Evolutionary conservation across 2,797 vertebrate genomes (phyloP), one percentile per base, ranked within the genome.

Genomic region (Macropus fuliginosus): DNA sequence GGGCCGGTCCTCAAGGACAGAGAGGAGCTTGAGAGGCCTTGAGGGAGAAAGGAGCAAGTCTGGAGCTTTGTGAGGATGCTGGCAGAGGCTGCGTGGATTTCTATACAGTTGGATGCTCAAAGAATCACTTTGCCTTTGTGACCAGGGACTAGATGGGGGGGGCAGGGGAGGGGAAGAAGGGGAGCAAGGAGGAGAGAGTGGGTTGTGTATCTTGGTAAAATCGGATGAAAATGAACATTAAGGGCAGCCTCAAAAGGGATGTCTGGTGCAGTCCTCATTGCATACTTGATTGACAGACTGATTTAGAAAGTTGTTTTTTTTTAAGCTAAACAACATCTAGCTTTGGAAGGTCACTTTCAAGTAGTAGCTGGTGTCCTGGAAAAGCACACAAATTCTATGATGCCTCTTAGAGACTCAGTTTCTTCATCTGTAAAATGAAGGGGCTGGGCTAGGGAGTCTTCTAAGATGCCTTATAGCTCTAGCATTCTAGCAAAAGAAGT

Each of bases 201-300:
- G 56, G n/a, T 59, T 66, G 90, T 55, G 97, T 91, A 94, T 57
- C n/a, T 46, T 62, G 91, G 90, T 92, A 90, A 28, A 81, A 50
- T 4, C 21, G 21, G 40, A 54, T 54, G 92, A 93, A 91, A 55
- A 91, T 92, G 92, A 74, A 91, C 24, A 55, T 92, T 40, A 55
- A 92, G 24, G 55, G 12, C 57, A 55, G 74, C n/a, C 46, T 96
- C 92, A n/a, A 81, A 81, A 40, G 74, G 46, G 74, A 81, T 46
- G 40, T 46, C 74, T 46, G 74, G 40, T 81, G 74, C 74, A 81
- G n/a, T 40, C 74, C 40, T 81, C 74, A 81, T 27, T 81, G 74
- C 24, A 81, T 81, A 81, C 40, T 81, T 81, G 74, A 81, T 46
- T 81, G 74, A 81, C 74, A 81, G 40, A 46, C 27, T 81, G 74